A percentile compares a stretch with the other conserved stretches of the same genome.
These are phyloP conservation scores for Aleiodes sp. DNA, from an alignment of 1,140 invertebrate species.

Conservation along the genomic window DNA sequence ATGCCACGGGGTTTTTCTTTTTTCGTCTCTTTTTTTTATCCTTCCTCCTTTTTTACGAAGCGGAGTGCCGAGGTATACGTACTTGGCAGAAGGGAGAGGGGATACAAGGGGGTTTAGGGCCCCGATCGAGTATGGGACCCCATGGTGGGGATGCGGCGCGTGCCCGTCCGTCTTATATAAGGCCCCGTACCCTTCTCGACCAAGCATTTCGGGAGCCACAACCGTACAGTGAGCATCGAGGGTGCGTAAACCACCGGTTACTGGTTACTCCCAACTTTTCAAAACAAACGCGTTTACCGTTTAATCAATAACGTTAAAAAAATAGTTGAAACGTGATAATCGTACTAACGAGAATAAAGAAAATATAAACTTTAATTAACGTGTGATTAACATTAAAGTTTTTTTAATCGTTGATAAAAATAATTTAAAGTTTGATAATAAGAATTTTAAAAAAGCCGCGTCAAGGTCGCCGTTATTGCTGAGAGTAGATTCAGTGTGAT, in stretches of 20 bases:
- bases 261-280: constrained; percentile 14
- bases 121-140: constrained; percentile 47
- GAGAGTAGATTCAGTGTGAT: constrained; percentile 45
- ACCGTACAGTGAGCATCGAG: constrained; percentile 52
- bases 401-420: not conserved
- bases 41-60: no score
- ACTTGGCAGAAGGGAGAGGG: constrained; percentile 37
- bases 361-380: not conserved
- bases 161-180: constrained; percentile 63
- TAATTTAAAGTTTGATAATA: not conserved
- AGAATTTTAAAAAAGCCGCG: not conserved
- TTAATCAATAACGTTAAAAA: no score
- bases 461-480: constrained; percentile 21
- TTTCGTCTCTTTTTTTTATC: not conserved
- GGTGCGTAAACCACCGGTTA: constrained; percentile 36
- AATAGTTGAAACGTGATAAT: not conserved
- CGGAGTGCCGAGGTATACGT: not conserved
- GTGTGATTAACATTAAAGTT: no score
- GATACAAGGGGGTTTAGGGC: constrained; percentile 53
- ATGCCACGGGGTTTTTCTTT: constrained; percentile 28
- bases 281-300: constrained; percentile 21
- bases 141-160: constrained; percentile 60
- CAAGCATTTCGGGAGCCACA: constrained; percentile 65
- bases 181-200: constrained; percentile 59
- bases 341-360: not conserved